Conservation (phyloP, 2,888 invertebrate genomes). For the Spodoptera picta region DNA sequence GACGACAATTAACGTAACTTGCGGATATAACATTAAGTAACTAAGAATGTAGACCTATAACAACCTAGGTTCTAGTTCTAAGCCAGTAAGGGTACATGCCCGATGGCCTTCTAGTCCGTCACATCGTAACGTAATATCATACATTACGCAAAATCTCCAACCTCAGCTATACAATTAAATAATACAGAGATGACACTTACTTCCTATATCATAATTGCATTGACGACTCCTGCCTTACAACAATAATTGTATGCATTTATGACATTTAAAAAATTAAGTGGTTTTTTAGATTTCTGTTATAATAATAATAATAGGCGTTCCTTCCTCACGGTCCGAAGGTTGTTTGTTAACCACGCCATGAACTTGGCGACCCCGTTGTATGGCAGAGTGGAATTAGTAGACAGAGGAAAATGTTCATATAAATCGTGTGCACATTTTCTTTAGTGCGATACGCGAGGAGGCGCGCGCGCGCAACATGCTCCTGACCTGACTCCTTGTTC, state of each 20-base stretch:
- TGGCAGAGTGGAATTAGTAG: slow-evolving; percentile 57
- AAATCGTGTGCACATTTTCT: slow-evolving; percentile 38
- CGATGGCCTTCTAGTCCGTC: no score
- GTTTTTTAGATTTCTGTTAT: no score
- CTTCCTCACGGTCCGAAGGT: slow-evolving; percentile 65
- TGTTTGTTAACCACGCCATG: slow-evolving; percentile 59
- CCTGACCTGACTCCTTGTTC: slow-evolving; percentile 4
- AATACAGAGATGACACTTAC: neutral
- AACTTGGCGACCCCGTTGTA: slow-evolving; percentile 65
- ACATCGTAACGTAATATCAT: no score
- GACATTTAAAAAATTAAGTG: no score
- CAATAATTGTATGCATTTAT: no score
- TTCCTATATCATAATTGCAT: slow-evolving; percentile 5
- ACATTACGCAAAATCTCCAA: no score
- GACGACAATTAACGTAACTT: no score
- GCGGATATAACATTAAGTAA: no score
- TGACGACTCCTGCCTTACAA: slow-evolving; percentile 11
- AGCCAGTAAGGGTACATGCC: no score
- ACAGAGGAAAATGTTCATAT: slow-evolving; percentile 47
- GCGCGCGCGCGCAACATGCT: slow-evolving; percentile 26
- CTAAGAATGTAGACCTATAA: no score
- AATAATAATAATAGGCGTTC: slow-evolving; percentile 41
- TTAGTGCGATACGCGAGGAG: slow-evolving; percentile 29
- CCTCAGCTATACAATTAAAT: neutral
- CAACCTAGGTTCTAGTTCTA: no score